Evolutionary conservation across 2,113 vertebrate genomes (phyloP).

Genomic region (Mormyrus iriodes): DNA sequence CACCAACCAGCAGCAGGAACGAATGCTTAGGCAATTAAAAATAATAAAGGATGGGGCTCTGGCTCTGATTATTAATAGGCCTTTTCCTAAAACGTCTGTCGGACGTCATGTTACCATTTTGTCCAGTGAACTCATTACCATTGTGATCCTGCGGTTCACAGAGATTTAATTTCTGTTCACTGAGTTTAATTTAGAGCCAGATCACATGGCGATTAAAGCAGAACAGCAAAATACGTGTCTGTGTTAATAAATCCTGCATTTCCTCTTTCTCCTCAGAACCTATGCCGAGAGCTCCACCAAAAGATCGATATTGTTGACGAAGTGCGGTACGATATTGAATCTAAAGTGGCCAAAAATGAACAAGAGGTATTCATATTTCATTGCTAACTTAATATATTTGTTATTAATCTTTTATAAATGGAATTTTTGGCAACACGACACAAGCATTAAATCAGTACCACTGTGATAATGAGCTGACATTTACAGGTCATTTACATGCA

Average conservation of each 20-base stretch:
- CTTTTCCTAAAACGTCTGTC: background rate
- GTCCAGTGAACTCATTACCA: background rate
- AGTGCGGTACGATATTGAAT: constrained; percentile 51
- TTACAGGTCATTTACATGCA: background rate
- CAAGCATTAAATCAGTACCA: background rate
- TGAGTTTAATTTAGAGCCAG: background rate
- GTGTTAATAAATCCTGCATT: too few relatives aligned
- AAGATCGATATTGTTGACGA: constrained; percentile 58
- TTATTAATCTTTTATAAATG: background rate
- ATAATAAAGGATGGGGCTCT: background rate
- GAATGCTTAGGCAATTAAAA: constrained; percentile 1
- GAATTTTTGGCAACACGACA: background rate
- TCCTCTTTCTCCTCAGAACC: constrained; percentile 39
- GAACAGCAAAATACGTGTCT: background rate
- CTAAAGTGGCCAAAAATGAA: constrained; percentile 57
- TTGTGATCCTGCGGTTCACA: background rate
- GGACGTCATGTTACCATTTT: background rate
- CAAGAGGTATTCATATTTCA: constrained; percentile 48
- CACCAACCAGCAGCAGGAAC: background rate
- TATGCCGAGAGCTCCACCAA: constrained; percentile 55
- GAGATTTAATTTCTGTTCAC: constrained; percentile 3
- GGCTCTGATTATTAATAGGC: background rate
- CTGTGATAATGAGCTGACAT: background rate
- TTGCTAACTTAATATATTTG: constrained; percentile 48
- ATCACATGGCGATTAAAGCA: background rate